A percentile compares a stretch with the other conserved stretches of the same genome.
phyloP scores from a whole-genome alignment of 2,797 vertebrate species.

The Parauchenoglanis punctatus region DNA sequence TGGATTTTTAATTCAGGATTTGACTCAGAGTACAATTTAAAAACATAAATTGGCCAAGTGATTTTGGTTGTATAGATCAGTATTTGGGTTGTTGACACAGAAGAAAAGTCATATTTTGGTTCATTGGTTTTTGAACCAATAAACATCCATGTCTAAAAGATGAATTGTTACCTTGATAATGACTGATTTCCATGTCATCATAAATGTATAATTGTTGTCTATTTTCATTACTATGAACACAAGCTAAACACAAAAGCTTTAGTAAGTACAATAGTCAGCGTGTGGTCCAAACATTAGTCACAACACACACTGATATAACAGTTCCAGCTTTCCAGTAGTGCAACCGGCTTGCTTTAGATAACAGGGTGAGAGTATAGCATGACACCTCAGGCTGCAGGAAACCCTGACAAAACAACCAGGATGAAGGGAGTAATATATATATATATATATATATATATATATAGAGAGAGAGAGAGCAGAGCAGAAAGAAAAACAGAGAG shows the following conservation, averaged over 20 bases:
- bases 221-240: neutral
- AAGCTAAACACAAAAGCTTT: neutral
- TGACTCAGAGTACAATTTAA: neutral
- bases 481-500: slow-evolving; percentile 72
- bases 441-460: too few species aligned
- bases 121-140: neutral
- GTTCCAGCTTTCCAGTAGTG: neutral
- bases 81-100: neutral
- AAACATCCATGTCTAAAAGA: neutral
- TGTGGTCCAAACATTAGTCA: neutral
- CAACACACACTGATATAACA: neutral
- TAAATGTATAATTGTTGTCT: neutral
- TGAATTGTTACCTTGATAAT: neutral
- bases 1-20: neutral
- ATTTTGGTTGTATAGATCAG: neutral
- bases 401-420: slow-evolving; percentile 68
- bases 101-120: neutral
- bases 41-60: neutral
- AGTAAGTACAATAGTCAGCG: neutral
- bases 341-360: neutral
- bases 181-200: neutral
- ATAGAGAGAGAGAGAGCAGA: slow-evolving; percentile 48
- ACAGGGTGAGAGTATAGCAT: neutral
- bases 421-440: slow-evolving; percentile 58
- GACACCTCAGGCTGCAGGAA: slow-evolving; percentile 51